Evolutionary conservation across 53 echinoderm and acorn worm genomes (phyloP), one percentile per base, ranked within the genome.

Genomic region (Echinarachnius parma): DNA sequence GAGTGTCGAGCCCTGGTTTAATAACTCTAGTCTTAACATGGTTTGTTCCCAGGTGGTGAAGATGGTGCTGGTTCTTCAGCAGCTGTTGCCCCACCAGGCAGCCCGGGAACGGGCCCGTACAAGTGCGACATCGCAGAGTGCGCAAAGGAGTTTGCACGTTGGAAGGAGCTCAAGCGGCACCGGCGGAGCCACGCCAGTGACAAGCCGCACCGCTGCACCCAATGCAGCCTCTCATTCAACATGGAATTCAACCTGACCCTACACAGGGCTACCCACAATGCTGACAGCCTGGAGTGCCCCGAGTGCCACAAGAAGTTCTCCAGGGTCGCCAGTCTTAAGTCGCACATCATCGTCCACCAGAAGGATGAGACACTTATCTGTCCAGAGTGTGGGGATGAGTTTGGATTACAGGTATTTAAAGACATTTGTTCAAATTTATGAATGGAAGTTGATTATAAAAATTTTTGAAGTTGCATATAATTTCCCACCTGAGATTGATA

Each of bases 331-430:
- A 95, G 96, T 61, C 87, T 95, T 64, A 95, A 95, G 62, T 78
- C 96, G 5, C 96, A 95, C 60, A 81, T 95, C 76, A 90, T 95
- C 84, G 81, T 95, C 1, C 96, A 95, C 74, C 87, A 87, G 69
- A 87, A 83, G 31, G 96, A 95, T 29, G 96, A 95, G 63, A 84
- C 78, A 22, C 45, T 95, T 14, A 91, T 91, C 53, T 95, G 96
- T 60, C 78, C 76, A 16, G 96, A 95, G 63, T 95, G 96, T 61
- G 96, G 96, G 9, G 96, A 95, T 70, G 96, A 95, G 66, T 95
- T 91, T 52, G 77, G 60, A 28, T 79, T 95, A 15, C 96, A 95
- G 91, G 96, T 95, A 53, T 21, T 9, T 53, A 7, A 53, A 4
- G 21, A 48, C 4, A 21, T n/a, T n/a, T n/a, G n/a, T n/a, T n/a